Evolutionary conservation across 2,888 invertebrate species (phyloP).

Genomic region (Drosophila antonietae): DNA sequence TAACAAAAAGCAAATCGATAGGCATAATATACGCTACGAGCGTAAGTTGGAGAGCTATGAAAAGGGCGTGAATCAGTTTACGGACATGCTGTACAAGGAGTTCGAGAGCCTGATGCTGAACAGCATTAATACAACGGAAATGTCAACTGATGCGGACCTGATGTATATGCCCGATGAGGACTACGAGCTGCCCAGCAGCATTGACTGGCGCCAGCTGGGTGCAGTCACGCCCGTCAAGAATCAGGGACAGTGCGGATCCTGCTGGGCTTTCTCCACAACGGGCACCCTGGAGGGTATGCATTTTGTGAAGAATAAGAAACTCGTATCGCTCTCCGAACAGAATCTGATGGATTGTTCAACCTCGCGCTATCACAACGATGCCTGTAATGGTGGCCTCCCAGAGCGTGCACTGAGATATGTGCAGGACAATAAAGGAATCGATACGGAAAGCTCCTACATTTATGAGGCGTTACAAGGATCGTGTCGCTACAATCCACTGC

Average conservation of each 20-base stretch:
- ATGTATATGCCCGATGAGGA: slow-evolving; percentile 84
- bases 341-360: slow-evolving; percentile 94
- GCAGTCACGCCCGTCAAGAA: slow-evolving; percentile 95
- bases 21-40: slow-evolving; percentile 91
- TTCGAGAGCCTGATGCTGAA: slow-evolving; percentile 85
- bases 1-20: slow-evolving; percentile 92
- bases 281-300: slow-evolving; percentile 95
- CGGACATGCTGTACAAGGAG: slow-evolving; percentile 91
- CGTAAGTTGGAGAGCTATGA: slow-evolving; percentile 88
- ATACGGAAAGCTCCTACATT: slow-evolving; percentile 94
- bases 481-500: slow-evolving; percentile 87
- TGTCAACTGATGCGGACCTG: background rate
- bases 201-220: slow-evolving; percentile 93
- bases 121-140: slow-evolving; percentile 35
- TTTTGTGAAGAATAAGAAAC: slow-evolving; percentile 89
- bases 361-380: slow-evolving; percentile 88
- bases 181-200: slow-evolving; percentile 88
- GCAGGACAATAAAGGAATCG: slow-evolving; percentile 92
- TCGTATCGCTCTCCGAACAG: slow-evolving; percentile 94
- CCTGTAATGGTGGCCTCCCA: slow-evolving; percentile 90
- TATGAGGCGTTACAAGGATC: slow-evolving; percentile 90
- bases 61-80: slow-evolving; percentile 91
- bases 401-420: slow-evolving; percentile 93
- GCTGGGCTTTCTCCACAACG: slow-evolving; percentile 97
- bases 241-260: slow-evolving; percentile 94